These are phyloP conservation scores for Syngnathoides biaculeatus DNA, from an alignment of 2,113 vertebrate genomes.

Conservation along the genomic window DNA sequence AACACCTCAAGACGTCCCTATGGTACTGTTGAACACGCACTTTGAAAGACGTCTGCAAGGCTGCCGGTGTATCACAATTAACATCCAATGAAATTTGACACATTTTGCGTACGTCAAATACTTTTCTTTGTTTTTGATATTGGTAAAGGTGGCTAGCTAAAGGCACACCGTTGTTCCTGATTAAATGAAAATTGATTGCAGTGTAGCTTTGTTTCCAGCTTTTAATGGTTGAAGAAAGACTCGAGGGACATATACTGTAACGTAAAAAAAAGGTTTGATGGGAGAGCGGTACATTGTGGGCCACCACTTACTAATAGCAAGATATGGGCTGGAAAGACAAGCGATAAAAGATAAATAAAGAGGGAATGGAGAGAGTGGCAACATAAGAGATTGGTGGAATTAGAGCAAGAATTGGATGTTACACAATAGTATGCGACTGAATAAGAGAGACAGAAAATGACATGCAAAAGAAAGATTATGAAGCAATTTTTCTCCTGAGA, in stretches of 20 bases:
- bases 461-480: constrained; percentile 25
- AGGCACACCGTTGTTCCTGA: constrained; percentile 29
- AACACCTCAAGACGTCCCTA: background rate
- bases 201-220: constrained; percentile 32
- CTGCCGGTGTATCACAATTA: constrained; percentile 1
- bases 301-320: constrained; percentile 25
- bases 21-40: background rate
- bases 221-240: constrained; percentile 30
- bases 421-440: constrained; percentile 31
- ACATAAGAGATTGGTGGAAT: constrained; percentile 2
- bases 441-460: constrained; percentile 8
- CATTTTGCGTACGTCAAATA: constrained; percentile 26
- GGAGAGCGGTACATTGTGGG: constrained; percentile 1
- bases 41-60: background rate
- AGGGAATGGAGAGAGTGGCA: constrained; percentile 5
- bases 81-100: constrained; percentile 19
- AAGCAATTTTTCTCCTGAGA: constrained; percentile 53
- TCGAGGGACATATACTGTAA: constrained; percentile 18
- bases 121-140: constrained; percentile 21
- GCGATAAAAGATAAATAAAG: constrained; percentile 22
- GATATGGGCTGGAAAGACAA: constrained; percentile 4
- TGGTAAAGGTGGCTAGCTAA: constrained; percentile 25
- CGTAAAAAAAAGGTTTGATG: background rate
- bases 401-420: background rate
- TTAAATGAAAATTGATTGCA: constrained; percentile 48